Evolutionary conservation across 2,888 invertebrate species (phyloP).

Genomic region (Parthenolecanium corni): DNA sequence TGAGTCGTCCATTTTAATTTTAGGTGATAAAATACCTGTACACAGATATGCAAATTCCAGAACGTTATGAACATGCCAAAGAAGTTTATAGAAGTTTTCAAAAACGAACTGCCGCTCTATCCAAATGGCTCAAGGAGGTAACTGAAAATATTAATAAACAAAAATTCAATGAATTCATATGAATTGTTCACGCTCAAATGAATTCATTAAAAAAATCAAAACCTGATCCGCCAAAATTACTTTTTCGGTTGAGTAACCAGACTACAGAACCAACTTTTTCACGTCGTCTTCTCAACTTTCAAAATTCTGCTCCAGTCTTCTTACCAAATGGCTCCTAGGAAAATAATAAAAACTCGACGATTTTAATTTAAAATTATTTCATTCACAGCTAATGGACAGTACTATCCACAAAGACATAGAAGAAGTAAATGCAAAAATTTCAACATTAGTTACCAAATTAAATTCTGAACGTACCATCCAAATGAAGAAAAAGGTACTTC

Average conservation of each 20-base stretch:
- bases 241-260: too few species aligned
- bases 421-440: conserved; percentile 35
- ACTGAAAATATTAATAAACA: neutral
- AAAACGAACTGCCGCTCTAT: conserved; percentile 34
- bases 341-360: too few species aligned
- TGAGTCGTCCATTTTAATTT: too few species aligned
- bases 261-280: too few species aligned
- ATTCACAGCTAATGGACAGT: conserved; percentile 35
- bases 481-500: conserved; percentile 22
- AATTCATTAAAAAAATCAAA: neutral
- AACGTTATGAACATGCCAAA: conserved; percentile 35
- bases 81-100: conserved; percentile 35
- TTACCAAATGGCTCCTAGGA: too few species aligned
- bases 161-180: neutral
- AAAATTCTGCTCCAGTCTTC: too few species aligned
- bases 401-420: conserved; percentile 36
- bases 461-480: conserved; percentile 33
- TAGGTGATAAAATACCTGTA: conserved; percentile 36
- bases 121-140: conserved; percentile 35
- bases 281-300: too few species aligned
- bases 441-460: conserved; percentile 33
- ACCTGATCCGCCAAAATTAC: neutral
- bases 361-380: conserved; percentile 11
- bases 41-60: conserved; percentile 36
- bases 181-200: neutral